Conservation (phyloP, 2,797 vertebrate genomes). For the Lindbergichthys nudifrons region DNA sequence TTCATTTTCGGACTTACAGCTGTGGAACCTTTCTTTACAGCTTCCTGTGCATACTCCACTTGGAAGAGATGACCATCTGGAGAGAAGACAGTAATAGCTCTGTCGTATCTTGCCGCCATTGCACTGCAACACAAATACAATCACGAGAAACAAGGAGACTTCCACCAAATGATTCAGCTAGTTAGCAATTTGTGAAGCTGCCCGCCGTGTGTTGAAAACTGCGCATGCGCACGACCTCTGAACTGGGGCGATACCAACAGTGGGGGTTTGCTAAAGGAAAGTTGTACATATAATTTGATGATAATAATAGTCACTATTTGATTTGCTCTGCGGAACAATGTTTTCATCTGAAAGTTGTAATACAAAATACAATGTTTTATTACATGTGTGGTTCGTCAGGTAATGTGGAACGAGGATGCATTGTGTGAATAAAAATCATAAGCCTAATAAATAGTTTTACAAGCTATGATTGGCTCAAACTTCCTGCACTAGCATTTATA, state of each 20-base stretch:
- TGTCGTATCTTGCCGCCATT: conserved; percentile 91
- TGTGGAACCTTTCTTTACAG: conserved; percentile 92
- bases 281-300: not conserved
- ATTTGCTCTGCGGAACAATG: not conserved
- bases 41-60: conserved; percentile 93
- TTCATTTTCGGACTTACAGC: conserved; percentile 81
- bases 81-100: conserved; percentile 92
- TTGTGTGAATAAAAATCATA: not conserved
- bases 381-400: not conserved
- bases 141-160: conserved; percentile 27
- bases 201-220: conserved; percentile 14
- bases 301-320: not conserved
- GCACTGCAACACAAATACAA: conserved; percentile 38
- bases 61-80: conserved; percentile 92
- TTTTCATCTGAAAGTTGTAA: rapidly evolving
- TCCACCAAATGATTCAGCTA: conserved; percentile 77
- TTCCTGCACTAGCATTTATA: not conserved
- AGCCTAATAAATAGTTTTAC: not conserved
- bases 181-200: conserved; percentile 56
- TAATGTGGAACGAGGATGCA: not conserved
- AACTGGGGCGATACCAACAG: conserved; percentile 62
- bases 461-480: not conserved
- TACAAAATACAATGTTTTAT: not conserved
- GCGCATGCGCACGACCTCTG: conserved; percentile 74
- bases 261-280: not conserved